phyloP scores from a whole-genome alignment of 2,113 vertebrate genomes.

The cat (Felis catus) region F.catus_Fca126_mat1.0 CM031418.1:80834001-80834500 shows the following conservation, averaged over 20 bases:
- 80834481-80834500: not conserved
- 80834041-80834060: not conserved
- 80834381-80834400: not conserved
- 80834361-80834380: not conserved
- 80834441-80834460: not conserved
- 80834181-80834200: not conserved
- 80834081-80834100: not conserved
- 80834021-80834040: not conserved
- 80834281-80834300: not conserved
- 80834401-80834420: not conserved
- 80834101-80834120: not conserved
- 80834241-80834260: not conserved
- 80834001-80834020: not conserved
- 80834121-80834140: not conserved
- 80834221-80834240: not conserved
- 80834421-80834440: not conserved
- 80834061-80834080: not conserved
- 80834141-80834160: not conserved
- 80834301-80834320: not conserved
- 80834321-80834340: not conserved
- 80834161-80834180: not conserved
- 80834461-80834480: not conserved
- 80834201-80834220: not conserved
- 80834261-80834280: not conserved
- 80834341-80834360: not conserved